phyloP scores from a whole-genome alignment of 2,888 invertebrate species.

The Desoria tigrina region DNA sequence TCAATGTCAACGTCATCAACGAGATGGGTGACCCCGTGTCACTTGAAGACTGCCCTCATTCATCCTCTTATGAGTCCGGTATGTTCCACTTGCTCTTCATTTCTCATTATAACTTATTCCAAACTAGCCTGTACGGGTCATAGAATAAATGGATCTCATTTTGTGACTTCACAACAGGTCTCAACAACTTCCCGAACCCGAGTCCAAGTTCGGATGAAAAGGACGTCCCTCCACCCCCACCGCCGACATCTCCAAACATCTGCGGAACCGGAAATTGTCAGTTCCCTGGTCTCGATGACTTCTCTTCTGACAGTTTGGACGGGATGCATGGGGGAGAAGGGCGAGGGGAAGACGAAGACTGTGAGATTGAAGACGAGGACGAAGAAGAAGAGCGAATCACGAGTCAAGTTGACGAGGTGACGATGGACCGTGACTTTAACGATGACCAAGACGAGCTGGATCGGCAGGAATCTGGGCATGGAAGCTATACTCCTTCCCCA shows the following conservation, averaged over 20 bases:
- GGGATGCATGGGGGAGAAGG: conserved; percentile 34
- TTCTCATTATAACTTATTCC: no score
- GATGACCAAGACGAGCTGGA: conserved; percentile 22
- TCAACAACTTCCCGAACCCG: conserved; percentile 13
- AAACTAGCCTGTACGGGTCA: no score
- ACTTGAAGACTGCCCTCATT: conserved; percentile 32
- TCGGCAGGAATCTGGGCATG: conserved; percentile 13
- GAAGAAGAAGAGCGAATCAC: conserved; percentile 26
- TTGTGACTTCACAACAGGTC: no score
- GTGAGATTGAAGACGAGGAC: conserved; percentile 29
- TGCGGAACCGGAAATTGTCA: conserved; percentile 31
- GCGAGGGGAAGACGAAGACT: conserved; percentile 18
- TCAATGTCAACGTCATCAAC: conserved; percentile 37
- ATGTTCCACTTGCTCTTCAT: no score
- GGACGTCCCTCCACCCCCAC: conserved; percentile 51
- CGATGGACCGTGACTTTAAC: conserved; percentile 38
- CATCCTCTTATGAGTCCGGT: conserved; percentile 40
- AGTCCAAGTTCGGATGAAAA: conserved; percentile 27
- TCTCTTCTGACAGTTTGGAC: conserved; percentile 38
- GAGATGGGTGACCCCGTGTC: conserved; percentile 38
- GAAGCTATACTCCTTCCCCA: conserved; percentile 17
- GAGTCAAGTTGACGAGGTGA: conserved; percentile 20
- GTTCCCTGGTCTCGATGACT: conserved; percentile 24
- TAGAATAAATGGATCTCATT: no score
- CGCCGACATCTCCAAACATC: conserved; percentile 48